phyloP scores from a whole-genome alignment of 2,797 vertebrate species.

The Austrolebias charrua region DNA sequence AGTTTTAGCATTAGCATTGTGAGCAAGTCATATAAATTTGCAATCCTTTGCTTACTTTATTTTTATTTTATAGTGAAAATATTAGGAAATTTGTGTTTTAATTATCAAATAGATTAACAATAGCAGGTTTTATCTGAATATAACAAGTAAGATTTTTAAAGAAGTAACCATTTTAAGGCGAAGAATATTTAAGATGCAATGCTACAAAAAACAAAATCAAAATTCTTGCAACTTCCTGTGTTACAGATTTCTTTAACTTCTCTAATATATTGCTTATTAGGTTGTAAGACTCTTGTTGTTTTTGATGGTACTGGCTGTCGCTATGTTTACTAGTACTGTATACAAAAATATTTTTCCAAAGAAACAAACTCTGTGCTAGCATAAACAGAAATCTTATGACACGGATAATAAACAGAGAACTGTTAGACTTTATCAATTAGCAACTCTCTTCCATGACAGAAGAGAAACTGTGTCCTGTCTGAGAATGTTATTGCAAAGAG shows the following conservation, averaged over 20 bases:
- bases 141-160: too few species aligned
- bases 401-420: constrained; percentile 14
- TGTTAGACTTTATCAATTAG: constrained; percentile 5
- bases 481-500: constrained; percentile 21
- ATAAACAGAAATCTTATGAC: neutral
- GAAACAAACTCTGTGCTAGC: neutral
- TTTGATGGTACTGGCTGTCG: neutral
- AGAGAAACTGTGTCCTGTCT: constrained; percentile 14
- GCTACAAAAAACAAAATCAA: neutral
- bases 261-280: neutral
- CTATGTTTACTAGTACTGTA: neutral
- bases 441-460: constrained; percentile 19
- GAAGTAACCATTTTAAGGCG: too few species aligned
- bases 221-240: neutral
- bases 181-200: too few species aligned
- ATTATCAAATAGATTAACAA: neutral
- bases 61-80: neutral
- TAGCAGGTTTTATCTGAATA: too few species aligned
- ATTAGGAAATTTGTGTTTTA: neutral
- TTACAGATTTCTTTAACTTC: neutral
- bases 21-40: neutral
- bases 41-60: neutral
- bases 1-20: neutral
- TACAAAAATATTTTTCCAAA: neutral
- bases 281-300: too few species aligned